Base-by-base conservation (phyloP, 2,888 invertebrate genomes). In the Euplagia quadripunctaria region DNA sequence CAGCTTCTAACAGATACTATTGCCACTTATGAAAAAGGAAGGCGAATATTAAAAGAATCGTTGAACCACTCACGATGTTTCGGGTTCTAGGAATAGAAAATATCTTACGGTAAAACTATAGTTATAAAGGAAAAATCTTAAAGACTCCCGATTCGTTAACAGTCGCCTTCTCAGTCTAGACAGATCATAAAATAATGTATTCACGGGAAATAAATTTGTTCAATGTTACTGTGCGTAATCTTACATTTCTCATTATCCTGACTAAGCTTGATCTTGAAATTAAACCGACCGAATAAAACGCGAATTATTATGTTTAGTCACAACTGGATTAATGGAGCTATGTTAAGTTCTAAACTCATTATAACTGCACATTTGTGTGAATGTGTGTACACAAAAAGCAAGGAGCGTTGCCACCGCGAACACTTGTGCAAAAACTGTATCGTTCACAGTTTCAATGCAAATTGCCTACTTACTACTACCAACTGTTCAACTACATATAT, bases 251-350 rank as follows among this genome's bases (percentile, higher is more conserved):
- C 14, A 12, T 49, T 68, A 68, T 75, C 68, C 77, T 74, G 68
- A 72, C 46, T 68, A 55, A 73, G 58, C 49, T 65, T 71, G 76
- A 20, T 72, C 80, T 80, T 64, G 55, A 76, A 74, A 74, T 72
- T 86, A 43, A 85, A 86, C 75, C 78, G 77, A 81, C 79, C 85
- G 85, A 81, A 82, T 85, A 85, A 85, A 77, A 76, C 71, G 70
- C 68, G 52, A 77, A 80, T 82, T 85, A 76, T 74, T 74, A 77
- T 80, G 70, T 79, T 61, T 68, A 67, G 79, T 72, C 43, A 14
- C 65, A 73, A 75, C 71, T 49, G 77, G 70, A 74, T 68, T 82
- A 78, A 78, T 75, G 70, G 41, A 65, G 64, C 63, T 58, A 75
- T 41, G 41, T 79, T 74, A 77, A 49, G 69, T 75, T 75, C n/a